Conservation (phyloP, 2,113 vertebrate species). For the Typhlomys cinereus region DNA sequence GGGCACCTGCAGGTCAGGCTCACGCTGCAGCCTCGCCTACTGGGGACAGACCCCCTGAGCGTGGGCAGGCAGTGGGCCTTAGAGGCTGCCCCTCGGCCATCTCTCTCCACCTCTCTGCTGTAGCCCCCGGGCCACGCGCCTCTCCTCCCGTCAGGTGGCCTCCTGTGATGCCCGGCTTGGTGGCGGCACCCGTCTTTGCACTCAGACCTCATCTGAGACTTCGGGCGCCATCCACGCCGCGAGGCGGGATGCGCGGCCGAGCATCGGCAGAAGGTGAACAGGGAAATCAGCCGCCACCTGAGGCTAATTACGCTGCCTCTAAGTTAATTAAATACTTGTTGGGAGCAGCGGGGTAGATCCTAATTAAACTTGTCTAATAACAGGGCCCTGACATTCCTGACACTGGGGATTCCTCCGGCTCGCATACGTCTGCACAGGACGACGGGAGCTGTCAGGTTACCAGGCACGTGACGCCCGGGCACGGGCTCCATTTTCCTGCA, state of each 20-base stretch:
- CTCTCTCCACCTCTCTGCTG: neutral
- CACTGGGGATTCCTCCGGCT: constrained; percentile 88
- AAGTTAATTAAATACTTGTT: constrained; percentile 94
- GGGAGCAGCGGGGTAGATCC: constrained; percentile 91
- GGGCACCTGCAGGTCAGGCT: neutral
- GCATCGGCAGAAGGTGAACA: constrained; percentile 91
- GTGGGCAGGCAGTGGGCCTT: neutral
- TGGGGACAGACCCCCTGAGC: neutral
- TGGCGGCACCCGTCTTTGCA: neutral
- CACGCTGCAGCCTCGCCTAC: neutral
- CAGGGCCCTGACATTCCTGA: constrained; percentile 90
- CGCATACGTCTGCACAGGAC: constrained; percentile 87
- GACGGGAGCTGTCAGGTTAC: constrained; percentile 87
- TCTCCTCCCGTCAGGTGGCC: neutral
- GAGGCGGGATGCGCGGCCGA: constrained; percentile 82
- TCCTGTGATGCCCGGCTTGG: neutral
- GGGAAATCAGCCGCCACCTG: constrained; percentile 88
- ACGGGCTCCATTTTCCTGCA: constrained; percentile 77
- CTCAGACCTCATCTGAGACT: constrained; percentile 81
- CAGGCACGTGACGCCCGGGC: constrained; percentile 75
- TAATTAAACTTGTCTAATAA: constrained; percentile 94
- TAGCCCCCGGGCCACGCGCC: neutral
- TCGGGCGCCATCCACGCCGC: constrained; percentile 85
- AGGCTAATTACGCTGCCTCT: constrained; percentile 92
- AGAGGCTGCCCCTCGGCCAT: neutral